Base-by-base conservation (phyloP, 2,888 invertebrate species). In the Hecatera dysodea region DNA sequence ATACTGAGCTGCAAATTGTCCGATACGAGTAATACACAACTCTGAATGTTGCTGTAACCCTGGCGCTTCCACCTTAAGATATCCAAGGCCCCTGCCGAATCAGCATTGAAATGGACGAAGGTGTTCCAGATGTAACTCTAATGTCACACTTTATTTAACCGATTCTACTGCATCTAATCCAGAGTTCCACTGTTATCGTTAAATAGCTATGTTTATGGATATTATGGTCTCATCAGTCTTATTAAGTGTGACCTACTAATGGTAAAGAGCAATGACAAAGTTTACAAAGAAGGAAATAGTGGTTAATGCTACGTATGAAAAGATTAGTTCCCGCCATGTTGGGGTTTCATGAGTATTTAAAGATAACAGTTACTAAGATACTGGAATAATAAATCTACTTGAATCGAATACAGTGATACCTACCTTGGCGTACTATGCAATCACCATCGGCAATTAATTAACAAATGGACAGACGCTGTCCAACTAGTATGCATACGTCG, bases 151-250 rank as follows among this genome's bases (percentile, higher is more conserved):
- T 69, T 57, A 61, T 78, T 56, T n/a, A 50, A 50, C 17, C n/a
- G 39, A 63, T 36, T 48, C 29, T n/a, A 46, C 81, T 82, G 81
- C 80, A 85, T 52, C 56, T 29, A 63, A 67, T 84, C 86, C 84
- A 81, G 77, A 73, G 76, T 67, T 81, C 24, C 9, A 48, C 33
- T 29, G 57, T 72, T 81, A 50, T 29, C 50, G 61, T 73, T 68
- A 64, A 53, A 55, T 39, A 36, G n/a, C 15, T 52, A 27, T 74
- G 36, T 55, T 46, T 22, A 7, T 33, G 12, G 1, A 42, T 50
- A 29, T 42, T 66, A 42, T 11, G 8, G n/a, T 64, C 11, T 4
- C 56, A 27, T 56, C 5, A n/a, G 39, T 42, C 15, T 36, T 22
- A 50, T 17, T 1, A 3, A 44, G n/a, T 6, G 44, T 17, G 44